A percentile compares a stretch with the other conserved stretches of the same genome.
Conservation (phyloP, 2,888 invertebrate genomes). For the Rotaria macrura region DNA sequence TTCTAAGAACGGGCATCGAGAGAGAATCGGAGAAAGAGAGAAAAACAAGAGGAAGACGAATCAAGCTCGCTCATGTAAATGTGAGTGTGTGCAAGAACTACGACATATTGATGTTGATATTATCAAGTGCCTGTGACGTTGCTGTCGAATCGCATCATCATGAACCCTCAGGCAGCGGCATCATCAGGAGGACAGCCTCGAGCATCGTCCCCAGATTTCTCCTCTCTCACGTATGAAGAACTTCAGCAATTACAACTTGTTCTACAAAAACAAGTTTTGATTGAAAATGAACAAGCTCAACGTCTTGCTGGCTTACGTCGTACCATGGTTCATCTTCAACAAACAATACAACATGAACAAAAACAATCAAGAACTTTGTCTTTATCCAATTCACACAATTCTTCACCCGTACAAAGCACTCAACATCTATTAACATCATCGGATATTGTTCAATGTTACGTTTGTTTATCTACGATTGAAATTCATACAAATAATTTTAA, state of each 20-base stretch:
- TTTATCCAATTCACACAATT: neutral
- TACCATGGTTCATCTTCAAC: neutral
- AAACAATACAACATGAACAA: conserved; percentile 1
- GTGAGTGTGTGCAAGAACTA: neutral
- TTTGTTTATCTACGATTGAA: neutral
- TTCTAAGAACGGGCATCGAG: neutral
- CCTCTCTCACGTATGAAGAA: conserved; percentile 12
- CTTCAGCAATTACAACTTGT: conserved; percentile 27
- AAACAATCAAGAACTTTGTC: neutral
- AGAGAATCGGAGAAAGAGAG: neutral
- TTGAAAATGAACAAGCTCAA: conserved; percentile 26
- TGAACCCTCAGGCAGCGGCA: neutral
- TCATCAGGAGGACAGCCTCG: neutral
- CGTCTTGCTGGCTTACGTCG: neutral
- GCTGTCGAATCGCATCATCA: neutral
- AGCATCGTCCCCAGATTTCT: neutral
- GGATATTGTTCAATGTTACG: neutral
- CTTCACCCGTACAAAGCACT: neutral
- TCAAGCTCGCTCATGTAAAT: neutral
- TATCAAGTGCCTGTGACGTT: conserved; percentile 3
- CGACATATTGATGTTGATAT: neutral
- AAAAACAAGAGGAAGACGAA: neutral
- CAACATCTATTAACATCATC: neutral
- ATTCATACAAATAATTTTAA: too few species aligned
- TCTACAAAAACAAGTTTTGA: conserved; percentile 20